Conservation (phyloP, 92 coral and sea anemone species). For the Nematostella vectensis region DNA sequence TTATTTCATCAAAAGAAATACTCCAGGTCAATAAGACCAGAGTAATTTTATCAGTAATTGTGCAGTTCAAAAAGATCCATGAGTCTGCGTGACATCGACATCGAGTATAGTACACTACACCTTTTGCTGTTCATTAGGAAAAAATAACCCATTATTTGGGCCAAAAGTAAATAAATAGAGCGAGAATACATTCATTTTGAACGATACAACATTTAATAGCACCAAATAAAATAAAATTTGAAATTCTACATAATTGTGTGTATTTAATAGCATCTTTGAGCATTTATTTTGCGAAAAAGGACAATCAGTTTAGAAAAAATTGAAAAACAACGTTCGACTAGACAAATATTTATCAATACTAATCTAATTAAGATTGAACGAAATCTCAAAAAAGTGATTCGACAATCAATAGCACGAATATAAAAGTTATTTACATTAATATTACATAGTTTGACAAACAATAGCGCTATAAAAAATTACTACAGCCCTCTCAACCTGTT, state of each 20-base stretch:
- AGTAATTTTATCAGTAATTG: too few species aligned
- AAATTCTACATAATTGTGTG: slow-evolving; percentile 17
- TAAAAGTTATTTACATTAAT: slow-evolving; percentile 11
- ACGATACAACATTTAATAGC: background rate
- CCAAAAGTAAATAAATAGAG: background rate
- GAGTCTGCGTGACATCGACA: too few species aligned
- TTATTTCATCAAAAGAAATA: too few species aligned
- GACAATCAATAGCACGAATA: slow-evolving; percentile 14
- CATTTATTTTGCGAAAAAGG: slow-evolving; percentile 8
- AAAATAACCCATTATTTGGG: background rate
- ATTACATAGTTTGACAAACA: slow-evolving; percentile 15
- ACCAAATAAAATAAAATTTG: slow-evolving; percentile 10
- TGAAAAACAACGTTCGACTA: slow-evolving; percentile 12
- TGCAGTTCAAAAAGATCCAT: too few species aligned
- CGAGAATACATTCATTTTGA: background rate
- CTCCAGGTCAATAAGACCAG: too few species aligned
- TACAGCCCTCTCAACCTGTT: slow-evolving; percentile 14
- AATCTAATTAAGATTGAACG: slow-evolving; percentile 15
- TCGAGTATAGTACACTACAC: too few species aligned
- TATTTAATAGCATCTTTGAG: slow-evolving; percentile 9
- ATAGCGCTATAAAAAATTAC: slow-evolving; percentile 10
- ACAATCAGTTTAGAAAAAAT: slow-evolving; percentile 7
- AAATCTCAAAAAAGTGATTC: slow-evolving; percentile 18
- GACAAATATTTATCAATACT: slow-evolving; percentile 14
- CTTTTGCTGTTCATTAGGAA: background rate